A percentile compares a stretch with the other conserved stretches of the same genome.
phyloP scores from a whole-genome alignment of 2,888 invertebrate genomes.

The Lomographa bimaculata region DNA sequence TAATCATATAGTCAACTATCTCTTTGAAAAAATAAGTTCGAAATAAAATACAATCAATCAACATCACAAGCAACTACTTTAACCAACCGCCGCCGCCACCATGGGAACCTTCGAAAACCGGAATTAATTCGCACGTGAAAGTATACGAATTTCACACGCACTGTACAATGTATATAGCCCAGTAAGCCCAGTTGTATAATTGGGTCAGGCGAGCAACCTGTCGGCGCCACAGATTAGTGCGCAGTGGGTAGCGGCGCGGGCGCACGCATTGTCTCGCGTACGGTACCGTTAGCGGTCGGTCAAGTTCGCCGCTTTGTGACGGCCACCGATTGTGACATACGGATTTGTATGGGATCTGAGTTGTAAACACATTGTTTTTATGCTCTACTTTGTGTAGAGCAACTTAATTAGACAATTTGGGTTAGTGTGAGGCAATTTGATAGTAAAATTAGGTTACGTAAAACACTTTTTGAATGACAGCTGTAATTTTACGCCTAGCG shows the following conservation, averaged over 20 bases:
- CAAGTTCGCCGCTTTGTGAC: conserved; percentile 76
- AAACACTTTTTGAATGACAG: no score
- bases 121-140: conserved; percentile 52
- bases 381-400: conserved; percentile 22
- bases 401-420: no score
- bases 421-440: no score
- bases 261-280: conserved; percentile 76
- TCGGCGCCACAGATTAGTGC: conserved; percentile 35
- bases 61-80: no score
- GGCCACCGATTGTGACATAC: conserved; percentile 61
- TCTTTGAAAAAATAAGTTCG: no score
- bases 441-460: no score
- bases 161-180: conserved; percentile 56
- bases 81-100: conserved; percentile 25
- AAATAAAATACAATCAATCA: no score
- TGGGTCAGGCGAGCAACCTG: conserved; percentile 82
- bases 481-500: no score
- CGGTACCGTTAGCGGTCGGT: conserved; percentile 76
- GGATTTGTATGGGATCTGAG: conserved; percentile 41
- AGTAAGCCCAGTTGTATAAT: conserved; percentile 77
- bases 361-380: conserved; percentile 20
- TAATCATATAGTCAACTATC: no score
- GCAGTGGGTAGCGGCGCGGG: conserved; percentile 37
- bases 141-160: conserved; percentile 69
- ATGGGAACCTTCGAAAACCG: conserved; percentile 30